Conservation (phyloP, 2,113 vertebrate species). For the Vidua macroura region DNA sequence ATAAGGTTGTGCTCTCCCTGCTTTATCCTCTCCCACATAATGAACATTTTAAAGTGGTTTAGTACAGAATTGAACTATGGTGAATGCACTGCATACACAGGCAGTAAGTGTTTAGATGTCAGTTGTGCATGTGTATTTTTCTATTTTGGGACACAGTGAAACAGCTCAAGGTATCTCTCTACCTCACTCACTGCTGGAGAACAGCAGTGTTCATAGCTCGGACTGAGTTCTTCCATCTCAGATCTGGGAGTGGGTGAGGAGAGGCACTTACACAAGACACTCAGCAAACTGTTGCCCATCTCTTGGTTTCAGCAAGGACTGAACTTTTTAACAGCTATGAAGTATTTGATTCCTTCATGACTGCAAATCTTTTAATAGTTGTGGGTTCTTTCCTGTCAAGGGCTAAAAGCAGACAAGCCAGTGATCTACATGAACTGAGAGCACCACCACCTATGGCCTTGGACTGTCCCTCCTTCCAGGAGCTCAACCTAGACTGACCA, state of each 20-base stretch:
- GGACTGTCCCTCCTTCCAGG: neutral
- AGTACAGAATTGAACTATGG: neutral
- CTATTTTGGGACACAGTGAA: neutral
- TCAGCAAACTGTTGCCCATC: neutral
- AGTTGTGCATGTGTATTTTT: neutral
- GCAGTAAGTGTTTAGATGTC: conserved; percentile 41
- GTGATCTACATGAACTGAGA: neutral
- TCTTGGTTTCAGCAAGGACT: neutral
- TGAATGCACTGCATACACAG: neutral
- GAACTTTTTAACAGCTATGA: neutral
- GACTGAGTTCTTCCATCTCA: neutral
- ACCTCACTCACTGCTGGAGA: neutral
- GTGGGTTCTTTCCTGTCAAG: neutral
- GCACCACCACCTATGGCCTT: neutral
- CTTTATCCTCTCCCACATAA: conserved; percentile 63
- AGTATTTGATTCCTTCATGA: neutral
- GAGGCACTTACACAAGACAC: neutral
- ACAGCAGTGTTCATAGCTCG: neutral
- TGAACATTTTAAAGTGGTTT: conserved; percentile 50
- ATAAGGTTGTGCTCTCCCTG: conserved; percentile 54
- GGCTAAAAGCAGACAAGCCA: neutral
- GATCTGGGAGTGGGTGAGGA: neutral
- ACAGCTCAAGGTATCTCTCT: neutral
- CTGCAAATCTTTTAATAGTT: neutral
- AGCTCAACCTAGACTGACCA: neutral